A percentile compares a stretch with the other conserved stretches of the same genome.
Conservation (phyloP, 2,113 vertebrate species). For the Zeus faber region DNA sequence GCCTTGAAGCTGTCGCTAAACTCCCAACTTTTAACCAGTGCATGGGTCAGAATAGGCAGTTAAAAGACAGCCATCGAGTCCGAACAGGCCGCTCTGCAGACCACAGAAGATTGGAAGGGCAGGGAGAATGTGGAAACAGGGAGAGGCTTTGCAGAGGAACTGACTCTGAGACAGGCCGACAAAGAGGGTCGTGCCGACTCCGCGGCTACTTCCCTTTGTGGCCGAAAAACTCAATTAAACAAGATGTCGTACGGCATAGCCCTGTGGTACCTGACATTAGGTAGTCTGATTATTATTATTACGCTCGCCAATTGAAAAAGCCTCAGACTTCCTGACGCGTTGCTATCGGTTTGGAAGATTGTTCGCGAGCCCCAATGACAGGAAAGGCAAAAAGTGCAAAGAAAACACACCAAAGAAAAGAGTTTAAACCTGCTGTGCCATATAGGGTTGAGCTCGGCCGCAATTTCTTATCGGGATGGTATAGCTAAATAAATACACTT, state of each 20-base stretch:
- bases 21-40: no score
- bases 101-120: slow-evolving; percentile 59
- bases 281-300: background rate
- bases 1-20: no score
- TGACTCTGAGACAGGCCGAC: slow-evolving; percentile 36
- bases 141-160: slow-evolving; percentile 61
- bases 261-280: slow-evolving; percentile 1
- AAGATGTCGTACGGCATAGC: background rate
- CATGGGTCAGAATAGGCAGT: slow-evolving; percentile 50
- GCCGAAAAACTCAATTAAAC: slow-evolving; percentile 22
- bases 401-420: slow-evolving; percentile 56
- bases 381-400: slow-evolving; percentile 64
- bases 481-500: no score
- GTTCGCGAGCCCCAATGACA: slow-evolving; percentile 47
- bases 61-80: slow-evolving; percentile 40
- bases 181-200: slow-evolving; percentile 28
- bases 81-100: slow-evolving; percentile 54
- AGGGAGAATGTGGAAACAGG: slow-evolving; percentile 63
- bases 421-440: slow-evolving; percentile 29
- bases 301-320: background rate
- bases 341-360: slow-evolving; percentile 64
- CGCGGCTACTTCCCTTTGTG: slow-evolving; percentile 14
- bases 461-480: no score
- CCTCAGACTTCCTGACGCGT: slow-evolving; percentile 59
- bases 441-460: no score